A percentile compares a stretch with the other conserved stretches of the same genome.
Evolutionary conservation across 2,888 invertebrate species (phyloP).

Genomic region (Lochmaea capreae): DNA sequence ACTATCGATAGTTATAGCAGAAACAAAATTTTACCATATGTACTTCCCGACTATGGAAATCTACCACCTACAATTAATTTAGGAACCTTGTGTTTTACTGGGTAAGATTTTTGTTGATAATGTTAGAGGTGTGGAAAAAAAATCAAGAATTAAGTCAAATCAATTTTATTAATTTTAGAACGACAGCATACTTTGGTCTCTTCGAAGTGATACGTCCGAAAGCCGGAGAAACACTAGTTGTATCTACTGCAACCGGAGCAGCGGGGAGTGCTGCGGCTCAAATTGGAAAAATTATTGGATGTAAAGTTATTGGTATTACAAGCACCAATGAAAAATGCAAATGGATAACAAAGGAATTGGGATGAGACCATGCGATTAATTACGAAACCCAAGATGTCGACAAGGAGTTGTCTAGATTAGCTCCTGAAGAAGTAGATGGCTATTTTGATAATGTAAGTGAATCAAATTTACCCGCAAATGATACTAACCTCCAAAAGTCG

Average conservation of each 20-base stretch:
- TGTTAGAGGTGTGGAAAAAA: no score
- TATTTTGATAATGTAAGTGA: slow-evolving; percentile 80
- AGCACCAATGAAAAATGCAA: slow-evolving; percentile 78
- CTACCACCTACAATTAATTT: slow-evolving; percentile 73
- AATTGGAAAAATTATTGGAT: slow-evolving; percentile 79
- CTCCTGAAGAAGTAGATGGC: slow-evolving; percentile 78
- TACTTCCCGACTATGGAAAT: slow-evolving; percentile 71
- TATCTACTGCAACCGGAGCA: slow-evolving; percentile 82
- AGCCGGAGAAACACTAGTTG: slow-evolving; percentile 78
- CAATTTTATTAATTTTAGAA: slow-evolving; percentile 63
- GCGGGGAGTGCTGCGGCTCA: slow-evolving; percentile 84
- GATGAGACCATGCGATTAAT: slow-evolving; percentile 77
- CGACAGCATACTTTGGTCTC: slow-evolving; percentile 81
- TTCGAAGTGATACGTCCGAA: slow-evolving; percentile 78
- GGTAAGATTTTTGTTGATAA: slow-evolving; percentile 64
- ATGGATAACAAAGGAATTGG: slow-evolving; percentile 74
- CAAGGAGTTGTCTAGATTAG: slow-evolving; percentile 70
- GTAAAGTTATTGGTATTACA: slow-evolving; percentile 78
- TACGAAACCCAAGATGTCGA: slow-evolving; percentile 74
- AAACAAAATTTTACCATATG: slow-evolving; percentile 62
- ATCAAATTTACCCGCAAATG: no score
- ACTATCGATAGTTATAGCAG: slow-evolving; percentile 51
- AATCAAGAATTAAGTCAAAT: background rate
- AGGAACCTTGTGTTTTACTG: slow-evolving; percentile 78
- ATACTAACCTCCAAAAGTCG: no score